phyloP scores from a whole-genome alignment of 2,888 invertebrate species.

The Epiblema foenella region DNA sequence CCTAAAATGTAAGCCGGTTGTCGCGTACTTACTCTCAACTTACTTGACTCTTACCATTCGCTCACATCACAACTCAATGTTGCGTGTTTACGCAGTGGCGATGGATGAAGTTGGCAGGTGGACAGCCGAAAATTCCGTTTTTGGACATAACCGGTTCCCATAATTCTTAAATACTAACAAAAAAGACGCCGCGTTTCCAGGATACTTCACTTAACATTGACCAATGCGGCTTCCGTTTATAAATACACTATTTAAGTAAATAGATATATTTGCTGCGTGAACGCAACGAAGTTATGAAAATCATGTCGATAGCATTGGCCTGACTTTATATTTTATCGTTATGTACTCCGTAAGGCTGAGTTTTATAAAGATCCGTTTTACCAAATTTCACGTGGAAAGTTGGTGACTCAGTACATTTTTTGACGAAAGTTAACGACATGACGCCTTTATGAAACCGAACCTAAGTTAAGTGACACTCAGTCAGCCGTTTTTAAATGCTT shows the following conservation, averaged over 20 bases:
- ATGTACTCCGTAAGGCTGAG: no score
- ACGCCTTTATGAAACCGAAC: no score
- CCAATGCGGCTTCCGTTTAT: slow-evolving; percentile 16
- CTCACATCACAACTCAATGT: slow-evolving; percentile 22
- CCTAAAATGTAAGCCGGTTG: no score
- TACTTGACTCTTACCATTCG: no score
- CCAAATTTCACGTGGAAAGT: no score
- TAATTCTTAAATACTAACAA: slow-evolving; percentile 12
- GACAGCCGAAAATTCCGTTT: slow-evolving; percentile 11
- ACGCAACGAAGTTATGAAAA: slow-evolving; percentile 8
- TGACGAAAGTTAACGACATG: no score
- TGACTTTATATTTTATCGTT: not conserved
- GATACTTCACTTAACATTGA: slow-evolving; percentile 18
- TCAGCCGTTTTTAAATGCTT: no score
- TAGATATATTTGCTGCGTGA: not conserved
- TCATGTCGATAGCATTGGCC: not conserved
- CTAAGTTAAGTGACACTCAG: no score
- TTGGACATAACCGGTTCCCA: not conserved
- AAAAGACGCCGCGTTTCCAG: slow-evolving; percentile 21
- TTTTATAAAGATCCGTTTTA: no score
- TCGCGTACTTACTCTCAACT: no score
- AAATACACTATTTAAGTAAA: slow-evolving; percentile 1
- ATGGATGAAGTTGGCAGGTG: not conserved
- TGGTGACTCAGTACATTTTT: no score
- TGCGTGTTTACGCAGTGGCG: not conserved